Conservation (phyloP, 2,888 invertebrate genomes). For the Anarsia innoxiella region DNA sequence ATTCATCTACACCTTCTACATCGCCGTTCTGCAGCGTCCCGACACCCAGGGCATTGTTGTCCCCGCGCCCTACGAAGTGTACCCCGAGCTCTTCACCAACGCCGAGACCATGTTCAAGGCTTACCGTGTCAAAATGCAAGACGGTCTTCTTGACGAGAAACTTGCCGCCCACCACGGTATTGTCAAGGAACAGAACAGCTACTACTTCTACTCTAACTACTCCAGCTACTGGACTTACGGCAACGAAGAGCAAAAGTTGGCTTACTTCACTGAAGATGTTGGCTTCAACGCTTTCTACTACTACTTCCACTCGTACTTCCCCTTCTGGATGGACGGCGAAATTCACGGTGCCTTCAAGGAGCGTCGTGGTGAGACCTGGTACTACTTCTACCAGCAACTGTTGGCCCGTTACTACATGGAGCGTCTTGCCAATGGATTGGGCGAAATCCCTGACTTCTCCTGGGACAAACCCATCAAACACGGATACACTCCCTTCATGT, state of each 20-base stretch:
- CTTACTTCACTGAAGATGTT: slow-evolving; percentile 83
- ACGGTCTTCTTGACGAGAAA: slow-evolving; percentile 37
- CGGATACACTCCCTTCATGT: slow-evolving; percentile 42
- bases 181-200: slow-evolving; percentile 50
- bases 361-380: slow-evolving; percentile 79
- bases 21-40: slow-evolving; percentile 74
- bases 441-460: slow-evolving; percentile 75
- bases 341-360: slow-evolving; percentile 28
- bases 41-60: slow-evolving; percentile 75
- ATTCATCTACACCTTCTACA: slow-evolving; percentile 77
- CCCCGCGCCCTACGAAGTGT: slow-evolving; percentile 81
- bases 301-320: slow-evolving; percentile 77
- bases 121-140: slow-evolving; percentile 57
- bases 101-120: slow-evolving; percentile 58
- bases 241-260: slow-evolving; percentile 74
- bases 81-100: slow-evolving; percentile 79
- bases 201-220: slow-evolving; percentile 75
- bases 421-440: slow-evolving; percentile 78
- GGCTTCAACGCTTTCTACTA: slow-evolving; percentile 80
- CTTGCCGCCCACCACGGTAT: slow-evolving; percentile 49
- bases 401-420: slow-evolving; percentile 82
- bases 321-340: slow-evolving; percentile 76
- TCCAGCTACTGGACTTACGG: slow-evolving; percentile 66
- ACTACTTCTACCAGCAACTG: slow-evolving; percentile 79
- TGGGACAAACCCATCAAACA: slow-evolving; percentile 75